Percentiles rank a stretch among this genome's conserved stretches.
Evolutionary conservation across 2,888 invertebrate species (phyloP).

Genomic region (Andrena flavipes): DNA sequence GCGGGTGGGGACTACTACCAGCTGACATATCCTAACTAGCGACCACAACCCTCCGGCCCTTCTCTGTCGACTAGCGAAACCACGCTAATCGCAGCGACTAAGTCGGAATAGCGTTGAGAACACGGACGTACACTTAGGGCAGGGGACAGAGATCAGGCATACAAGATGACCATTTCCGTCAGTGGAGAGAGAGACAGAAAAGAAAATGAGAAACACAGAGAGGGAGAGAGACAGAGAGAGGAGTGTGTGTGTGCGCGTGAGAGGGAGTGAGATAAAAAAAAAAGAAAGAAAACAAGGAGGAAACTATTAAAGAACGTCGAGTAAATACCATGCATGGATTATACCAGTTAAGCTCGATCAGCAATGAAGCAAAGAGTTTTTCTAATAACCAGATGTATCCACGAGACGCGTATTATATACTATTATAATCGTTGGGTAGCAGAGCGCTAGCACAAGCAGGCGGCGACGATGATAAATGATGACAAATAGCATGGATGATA

Average conservation of each 20-base stretch:
- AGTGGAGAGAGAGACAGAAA: slow-evolving; percentile 8
- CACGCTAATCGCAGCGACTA: slow-evolving; percentile 63
- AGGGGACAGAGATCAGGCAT: slow-evolving; percentile 46
- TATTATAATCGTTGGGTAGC: slow-evolving; percentile 20
- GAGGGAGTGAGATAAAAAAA: neutral
- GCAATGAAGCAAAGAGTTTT: neutral
- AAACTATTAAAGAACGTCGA: neutral
- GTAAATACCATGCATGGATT: neutral
- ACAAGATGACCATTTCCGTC: slow-evolving; percentile 21
- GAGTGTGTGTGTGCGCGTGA: slow-evolving; percentile 2
- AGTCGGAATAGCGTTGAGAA: slow-evolving; percentile 58
- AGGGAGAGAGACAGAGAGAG: neutral
- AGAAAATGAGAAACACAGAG: slow-evolving; percentile 7
- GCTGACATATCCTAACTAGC: slow-evolving; percentile 84
- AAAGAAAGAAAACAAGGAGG: neutral
- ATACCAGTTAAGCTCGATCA: neutral
- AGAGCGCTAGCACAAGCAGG: slow-evolving; percentile 40
- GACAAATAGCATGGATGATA: slow-evolving; percentile 58
- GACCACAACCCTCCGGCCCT: slow-evolving; percentile 77
- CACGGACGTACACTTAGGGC: slow-evolving; percentile 57
- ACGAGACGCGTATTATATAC: neutral
- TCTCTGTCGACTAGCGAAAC: slow-evolving; percentile 72
- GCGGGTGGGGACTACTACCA: slow-evolving; percentile 84
- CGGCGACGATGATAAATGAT: slow-evolving; percentile 21
- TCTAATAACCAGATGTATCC: neutral